Evolutionary conservation across 2,113 vertebrate species (phyloP), one percentile per base, ranked within the genome.

Genomic region (Upupa epops): DNA sequence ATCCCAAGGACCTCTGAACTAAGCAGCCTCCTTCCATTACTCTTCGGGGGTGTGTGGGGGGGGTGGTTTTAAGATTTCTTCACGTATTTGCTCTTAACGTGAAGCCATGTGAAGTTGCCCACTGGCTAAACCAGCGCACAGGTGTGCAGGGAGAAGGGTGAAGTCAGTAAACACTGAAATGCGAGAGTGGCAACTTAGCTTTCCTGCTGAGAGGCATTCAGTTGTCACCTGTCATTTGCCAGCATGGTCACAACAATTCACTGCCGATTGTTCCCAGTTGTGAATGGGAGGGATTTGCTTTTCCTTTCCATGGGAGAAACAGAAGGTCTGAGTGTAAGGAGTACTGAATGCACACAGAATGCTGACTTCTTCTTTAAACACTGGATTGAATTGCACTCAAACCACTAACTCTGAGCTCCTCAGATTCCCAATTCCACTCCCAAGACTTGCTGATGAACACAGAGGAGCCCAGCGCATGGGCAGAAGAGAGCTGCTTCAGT

Each of bases 21-120:
- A 77, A 80, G 84, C 90, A 97, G 60, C 76, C 86, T 90, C 93
- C 81, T 90, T 92, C 55, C 71, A 89, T 92, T 97, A 95, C 79
- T 96, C 90, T 94, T 91, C 64, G 64, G 84, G 82, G 49, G n/a
- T n/a, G n/a, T n/a, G n/a, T n/a, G 49, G 29, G 31, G 77, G 36
- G 48, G 91, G 5, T 14, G 1, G 11, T 31, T 71, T 93, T 86
- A 89, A 82, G 25, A 21, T 71, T 77, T 51, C 83, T 95, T 65
- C 92, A 25, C 26, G 77, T 92, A 82, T 92, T 96, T 26, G 28
- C 59, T 32, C 65, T 94, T 96, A 82, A 91, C 59, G 65, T 80
- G 60, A 97, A 96, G 88, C 89, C 54, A 65, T 46, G 51, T 15
- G 3, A 60, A 22, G 46, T 94, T 90, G 77, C 18, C 31, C 80